Evolutionary conservation across 2,113 vertebrate species (phyloP).

Genomic region (Crotalus viridis): DNA sequence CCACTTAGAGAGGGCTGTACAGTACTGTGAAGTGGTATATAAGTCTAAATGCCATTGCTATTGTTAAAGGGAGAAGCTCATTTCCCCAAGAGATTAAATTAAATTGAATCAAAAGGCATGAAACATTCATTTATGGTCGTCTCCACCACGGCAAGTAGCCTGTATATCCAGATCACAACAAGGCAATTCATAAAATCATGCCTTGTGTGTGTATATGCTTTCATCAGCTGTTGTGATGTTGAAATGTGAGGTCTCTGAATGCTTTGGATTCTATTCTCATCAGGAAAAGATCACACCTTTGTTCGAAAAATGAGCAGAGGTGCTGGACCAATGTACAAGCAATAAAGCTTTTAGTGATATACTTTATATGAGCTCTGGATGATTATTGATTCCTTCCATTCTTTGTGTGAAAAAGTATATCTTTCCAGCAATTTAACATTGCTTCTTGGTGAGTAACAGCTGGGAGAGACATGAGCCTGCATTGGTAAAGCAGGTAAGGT

Average conservation of each 20-base stretch:
- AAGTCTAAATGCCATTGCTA: too few species aligned
- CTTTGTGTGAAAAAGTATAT: neutral
- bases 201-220: neutral
- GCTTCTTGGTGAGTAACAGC: neutral
- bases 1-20: too few species aligned
- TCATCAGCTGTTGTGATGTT: neutral
- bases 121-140: neutral
- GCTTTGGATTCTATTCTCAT: neutral
- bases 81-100: neutral
- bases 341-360: neutral
- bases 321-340: neutral
- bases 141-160: neutral
- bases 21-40: too few species aligned
- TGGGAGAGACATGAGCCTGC: neutral
- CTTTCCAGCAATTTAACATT: neutral
- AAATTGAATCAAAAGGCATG: neutral
- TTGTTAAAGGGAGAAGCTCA: neutral
- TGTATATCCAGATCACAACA: neutral
- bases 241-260: neutral
- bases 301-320: neutral
- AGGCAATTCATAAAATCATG: neutral
- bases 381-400: neutral
- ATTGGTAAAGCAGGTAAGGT: neutral
- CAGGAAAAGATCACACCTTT: neutral
- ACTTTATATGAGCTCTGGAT: neutral